These are phyloP conservation scores for Drosophila chauvacae DNA, from an alignment of 1,140 invertebrate genomes.

Conservation along the genomic window DNA sequence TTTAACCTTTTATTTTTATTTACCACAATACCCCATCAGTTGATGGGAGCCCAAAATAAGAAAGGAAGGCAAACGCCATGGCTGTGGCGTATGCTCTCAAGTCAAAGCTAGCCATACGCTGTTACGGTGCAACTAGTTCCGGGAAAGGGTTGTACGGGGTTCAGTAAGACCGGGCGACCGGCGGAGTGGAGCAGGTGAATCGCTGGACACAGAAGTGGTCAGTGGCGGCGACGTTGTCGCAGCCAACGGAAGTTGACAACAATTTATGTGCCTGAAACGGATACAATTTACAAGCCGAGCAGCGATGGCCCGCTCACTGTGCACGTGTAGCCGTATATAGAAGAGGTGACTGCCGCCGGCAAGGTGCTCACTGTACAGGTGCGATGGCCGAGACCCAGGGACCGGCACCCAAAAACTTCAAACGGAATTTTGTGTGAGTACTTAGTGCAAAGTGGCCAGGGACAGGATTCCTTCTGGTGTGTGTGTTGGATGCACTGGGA, in stretches of 20 bases:
- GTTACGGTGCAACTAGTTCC: conserved; percentile 28
- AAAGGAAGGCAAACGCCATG: conserved; percentile 54
- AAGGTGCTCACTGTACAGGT: conserved; percentile 56
- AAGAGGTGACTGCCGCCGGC: conserved; percentile 31
- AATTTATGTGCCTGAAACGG: conserved; percentile 83
- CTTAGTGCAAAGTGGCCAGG: conserved; percentile 79
- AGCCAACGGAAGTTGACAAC: conserved; percentile 83
- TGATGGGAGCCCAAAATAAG: conserved; percentile 2
- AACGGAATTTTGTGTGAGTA: conserved; percentile 81
- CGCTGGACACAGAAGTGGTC: conserved; percentile 72
- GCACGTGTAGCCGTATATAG: conserved; percentile 59
- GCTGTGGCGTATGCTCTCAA: conserved; percentile 64
- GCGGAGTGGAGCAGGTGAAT: conserved; percentile 12
- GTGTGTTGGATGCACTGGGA: conserved; percentile 26
- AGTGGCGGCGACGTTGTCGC: conserved; percentile 77
- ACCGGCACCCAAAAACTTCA: conserved; percentile 67
- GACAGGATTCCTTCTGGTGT: conserved; percentile 51
- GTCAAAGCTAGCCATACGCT: conserved; percentile 69
- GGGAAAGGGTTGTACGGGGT: conserved; percentile 10
- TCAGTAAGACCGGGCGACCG: not conserved
- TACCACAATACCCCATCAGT: not conserved
- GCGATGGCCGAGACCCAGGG: conserved; percentile 42
- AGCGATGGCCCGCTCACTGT: conserved; percentile 47
- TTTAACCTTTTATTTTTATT: too few relatives aligned
- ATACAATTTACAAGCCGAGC: conserved; percentile 80